phyloP scores from a whole-genome alignment of 1,140 invertebrate species.

The Hyles euphorbiae region DNA sequence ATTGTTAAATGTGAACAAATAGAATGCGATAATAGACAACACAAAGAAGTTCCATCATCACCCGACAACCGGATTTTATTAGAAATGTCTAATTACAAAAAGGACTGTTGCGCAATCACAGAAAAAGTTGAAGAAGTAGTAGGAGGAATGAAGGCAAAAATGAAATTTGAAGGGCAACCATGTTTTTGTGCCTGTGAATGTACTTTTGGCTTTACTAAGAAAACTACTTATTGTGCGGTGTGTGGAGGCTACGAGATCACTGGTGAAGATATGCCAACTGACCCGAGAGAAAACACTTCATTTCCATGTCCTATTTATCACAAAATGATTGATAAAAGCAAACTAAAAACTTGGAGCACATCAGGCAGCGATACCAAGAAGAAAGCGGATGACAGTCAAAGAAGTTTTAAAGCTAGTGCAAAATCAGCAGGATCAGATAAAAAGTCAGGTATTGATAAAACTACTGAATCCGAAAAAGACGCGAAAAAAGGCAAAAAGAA shows the following conservation, averaged over 20 bases:
- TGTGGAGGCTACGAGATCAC: constrained; percentile 57
- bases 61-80: constrained; percentile 42
- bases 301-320: constrained; percentile 61
- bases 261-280: constrained; percentile 43
- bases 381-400: constrained; percentile 30
- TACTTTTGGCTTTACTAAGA: constrained; percentile 55
- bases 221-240: constrained; percentile 57
- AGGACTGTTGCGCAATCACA: constrained; percentile 38
- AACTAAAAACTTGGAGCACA: constrained; percentile 43
- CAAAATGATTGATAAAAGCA: constrained; percentile 56
- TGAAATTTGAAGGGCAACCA: constrained; percentile 44
- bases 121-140: constrained; percentile 42
- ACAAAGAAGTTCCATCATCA: constrained; percentile 28
- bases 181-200: constrained; percentile 67
- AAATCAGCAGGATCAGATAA: constrained; percentile 39
- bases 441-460: constrained; percentile 26
- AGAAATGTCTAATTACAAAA: constrained; percentile 35
- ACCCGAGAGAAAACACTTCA: constrained; percentile 26
- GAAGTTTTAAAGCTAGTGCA: constrained; percentile 31
- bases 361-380: constrained; percentile 52
- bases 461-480: constrained; percentile 53
- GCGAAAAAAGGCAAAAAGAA: constrained; percentile 48
- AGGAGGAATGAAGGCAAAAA: constrained; percentile 41
- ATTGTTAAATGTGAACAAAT: constrained; percentile 43
- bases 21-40: constrained; percentile 34